Base-by-base conservation (phyloP, 2,888 invertebrate species). In the Yponomeuta malinellus region DNA sequence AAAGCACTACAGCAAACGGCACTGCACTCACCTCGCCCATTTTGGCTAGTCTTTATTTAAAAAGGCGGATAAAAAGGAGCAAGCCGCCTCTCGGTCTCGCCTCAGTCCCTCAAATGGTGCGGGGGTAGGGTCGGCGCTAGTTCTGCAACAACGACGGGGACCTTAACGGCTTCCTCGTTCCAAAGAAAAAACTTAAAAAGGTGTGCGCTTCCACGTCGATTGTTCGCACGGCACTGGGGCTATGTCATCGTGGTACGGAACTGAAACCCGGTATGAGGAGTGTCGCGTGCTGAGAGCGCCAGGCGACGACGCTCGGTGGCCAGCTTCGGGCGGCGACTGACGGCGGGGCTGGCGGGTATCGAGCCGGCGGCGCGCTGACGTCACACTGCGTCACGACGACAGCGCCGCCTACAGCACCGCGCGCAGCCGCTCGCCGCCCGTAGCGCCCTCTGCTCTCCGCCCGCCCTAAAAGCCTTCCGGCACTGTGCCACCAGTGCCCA, bases 331-430 rank as follows among this genome's bases (percentile, higher is more conserved):
- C 90, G 91, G 93, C 93, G 93, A 93, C 92, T 93, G 93, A 88
- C 89, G 92, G 86, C 88, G 89, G 92, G 89, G 89, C 90, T 93
- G 90, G 89, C 88, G 89, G 92, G 92, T 93, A 93, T 93, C 91
- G 93, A 94, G 93, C 93, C 94, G 93, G 93, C 93, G 92, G 93
- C 93, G 90, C 93, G 93, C 93, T 94, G 94, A 94, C 94, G 94
- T 94, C 94, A 94, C 93, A 94, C 94, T 94, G 94, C 94, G 93
- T 93, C 93, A 92, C 93, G 88, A 89, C 88, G 89, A 87, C 88
- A 88, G 88, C 90, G 89, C 89, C 88, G 89, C 89, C 87, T 89
- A 89, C 87, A 81, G 81, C 81, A 79, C 76, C 83, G 83, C 76
- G 86, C 89, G 85, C 88, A 86, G 87, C 86, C 72, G 82, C 76